Conservation (phyloP, 2,888 invertebrate species). For the Pecten maximus region DNA sequence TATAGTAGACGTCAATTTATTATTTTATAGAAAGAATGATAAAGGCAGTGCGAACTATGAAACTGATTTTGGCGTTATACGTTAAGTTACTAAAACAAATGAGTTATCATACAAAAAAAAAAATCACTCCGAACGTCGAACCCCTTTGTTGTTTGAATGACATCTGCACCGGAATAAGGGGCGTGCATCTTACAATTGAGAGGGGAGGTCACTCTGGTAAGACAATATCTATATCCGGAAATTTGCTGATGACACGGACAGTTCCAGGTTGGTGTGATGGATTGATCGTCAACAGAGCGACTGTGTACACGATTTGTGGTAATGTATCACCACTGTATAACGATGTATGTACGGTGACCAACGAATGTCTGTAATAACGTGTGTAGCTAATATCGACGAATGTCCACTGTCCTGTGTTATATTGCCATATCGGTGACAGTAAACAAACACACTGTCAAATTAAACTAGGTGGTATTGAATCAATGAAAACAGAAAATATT, state of each 20-base stretch:
- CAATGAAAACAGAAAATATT: no score
- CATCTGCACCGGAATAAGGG: no score
- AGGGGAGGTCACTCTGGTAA: conserved; percentile 4
- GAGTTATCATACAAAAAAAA: no score
- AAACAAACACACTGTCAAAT: not conserved
- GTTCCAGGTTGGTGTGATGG: not conserved
- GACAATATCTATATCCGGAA: not conserved
- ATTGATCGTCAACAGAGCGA: not conserved
- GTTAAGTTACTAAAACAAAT: no score
- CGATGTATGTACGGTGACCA: not conserved
- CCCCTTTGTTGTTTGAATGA: no score
- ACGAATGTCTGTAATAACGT: not conserved
- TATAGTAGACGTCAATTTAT: no score
- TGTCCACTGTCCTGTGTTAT: not conserved
- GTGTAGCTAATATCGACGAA: not conserved
- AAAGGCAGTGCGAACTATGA: no score
- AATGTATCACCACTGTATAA: not conserved
- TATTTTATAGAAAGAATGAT: no score
- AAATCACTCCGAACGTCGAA: no score
- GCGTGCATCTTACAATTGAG: not conserved
- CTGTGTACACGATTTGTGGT: not conserved
- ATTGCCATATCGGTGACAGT: not conserved
- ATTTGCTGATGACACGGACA: not conserved
- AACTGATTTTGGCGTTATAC: no score
- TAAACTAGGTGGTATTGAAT: not conserved